Evolutionary conservation across 1,140 invertebrate species (phyloP).

Genomic region (Leguminivora glycinivorella): DNA sequence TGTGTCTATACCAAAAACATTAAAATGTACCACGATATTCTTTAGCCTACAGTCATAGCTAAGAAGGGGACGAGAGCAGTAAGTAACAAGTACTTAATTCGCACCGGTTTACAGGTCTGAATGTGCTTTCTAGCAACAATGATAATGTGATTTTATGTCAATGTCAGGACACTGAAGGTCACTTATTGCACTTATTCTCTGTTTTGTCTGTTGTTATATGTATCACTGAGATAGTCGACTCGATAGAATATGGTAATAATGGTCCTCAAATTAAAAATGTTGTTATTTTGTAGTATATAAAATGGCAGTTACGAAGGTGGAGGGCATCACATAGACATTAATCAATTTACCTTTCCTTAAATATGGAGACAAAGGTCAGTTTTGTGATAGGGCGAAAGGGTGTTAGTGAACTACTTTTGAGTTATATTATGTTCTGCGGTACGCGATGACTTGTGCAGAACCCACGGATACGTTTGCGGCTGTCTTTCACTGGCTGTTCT

Average conservation of each 20-base stretch:
- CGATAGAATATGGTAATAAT: slow-evolving; percentile 7
- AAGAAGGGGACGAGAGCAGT: slow-evolving; percentile 60
- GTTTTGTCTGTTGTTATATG: slow-evolving; percentile 5
- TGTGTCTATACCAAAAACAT: neutral
- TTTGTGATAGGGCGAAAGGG: slow-evolving; percentile 36
- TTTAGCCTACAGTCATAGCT: slow-evolving; percentile 54
- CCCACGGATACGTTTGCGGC: slow-evolving; percentile 11
- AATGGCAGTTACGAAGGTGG: slow-evolving; percentile 76
- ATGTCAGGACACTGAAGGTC: neutral
- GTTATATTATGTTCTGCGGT: slow-evolving; percentile 22
- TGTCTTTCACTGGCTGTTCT: neutral
- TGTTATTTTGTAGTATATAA: slow-evolving; percentile 76
- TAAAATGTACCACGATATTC: slow-evolving; percentile 40
- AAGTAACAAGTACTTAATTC: slow-evolving; percentile 48
- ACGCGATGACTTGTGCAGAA: slow-evolving; percentile 1
- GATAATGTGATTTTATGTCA: slow-evolving; percentile 23
- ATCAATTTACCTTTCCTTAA: slow-evolving; percentile 56
- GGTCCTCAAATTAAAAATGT: neutral
- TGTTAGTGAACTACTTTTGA: slow-evolving; percentile 12
- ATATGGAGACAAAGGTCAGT: slow-evolving; percentile 72
- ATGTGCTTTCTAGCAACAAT: slow-evolving; percentile 33
- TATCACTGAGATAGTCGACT: neutral
- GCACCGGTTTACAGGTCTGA: slow-evolving; percentile 28
- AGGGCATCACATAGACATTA: slow-evolving; percentile 71
- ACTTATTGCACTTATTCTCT: slow-evolving; percentile 24